phyloP scores from a whole-genome alignment of 2,888 invertebrate genomes.

The Hydropsyche betteni region DNA sequence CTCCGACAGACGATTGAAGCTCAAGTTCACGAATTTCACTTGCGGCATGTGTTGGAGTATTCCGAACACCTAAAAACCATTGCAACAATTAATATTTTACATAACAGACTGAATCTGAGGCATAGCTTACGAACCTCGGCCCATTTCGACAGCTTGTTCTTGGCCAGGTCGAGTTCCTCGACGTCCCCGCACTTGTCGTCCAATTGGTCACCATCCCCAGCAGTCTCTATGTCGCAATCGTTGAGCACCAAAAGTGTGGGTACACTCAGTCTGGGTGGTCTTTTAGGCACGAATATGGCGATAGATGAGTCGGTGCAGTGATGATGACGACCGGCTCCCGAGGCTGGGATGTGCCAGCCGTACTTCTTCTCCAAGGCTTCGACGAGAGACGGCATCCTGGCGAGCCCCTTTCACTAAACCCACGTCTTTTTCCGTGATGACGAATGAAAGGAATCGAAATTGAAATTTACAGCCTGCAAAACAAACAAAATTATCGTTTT shows the following conservation, averaged over 20 bases:
- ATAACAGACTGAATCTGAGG: neutral
- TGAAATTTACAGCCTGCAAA: too few relatives aligned
- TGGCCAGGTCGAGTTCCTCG: constrained; percentile 93
- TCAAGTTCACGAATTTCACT: constrained; percentile 90
- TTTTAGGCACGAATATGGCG: constrained; percentile 86
- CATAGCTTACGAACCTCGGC: constrained; percentile 71
- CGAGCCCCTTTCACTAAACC: neutral
- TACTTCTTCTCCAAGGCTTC: constrained; percentile 92
- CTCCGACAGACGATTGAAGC: constrained; percentile 84
- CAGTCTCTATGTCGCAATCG: constrained; percentile 90
- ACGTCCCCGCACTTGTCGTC: constrained; percentile 87
- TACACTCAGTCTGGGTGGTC: constrained; percentile 78
- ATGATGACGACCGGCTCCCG: constrained; percentile 70
- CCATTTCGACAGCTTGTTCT: constrained; percentile 91
- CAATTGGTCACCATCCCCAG: constrained; percentile 82
- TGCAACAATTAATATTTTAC: neutral
- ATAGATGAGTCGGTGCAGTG: constrained; percentile 73
- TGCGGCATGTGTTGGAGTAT: constrained; percentile 88
- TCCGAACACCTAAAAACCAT: constrained; percentile 74
- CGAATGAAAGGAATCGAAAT: too few relatives aligned
- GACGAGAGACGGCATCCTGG: constrained; percentile 84
- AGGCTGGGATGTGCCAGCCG: constrained; percentile 64
- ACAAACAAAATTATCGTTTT: too few relatives aligned
- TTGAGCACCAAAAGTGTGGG: constrained; percentile 88
- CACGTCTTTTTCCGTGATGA: constrained; percentile 27